Evolutionary conservation across 2,113 vertebrate species (phyloP).

Genomic region (Eulemur rufifrons): DNA sequence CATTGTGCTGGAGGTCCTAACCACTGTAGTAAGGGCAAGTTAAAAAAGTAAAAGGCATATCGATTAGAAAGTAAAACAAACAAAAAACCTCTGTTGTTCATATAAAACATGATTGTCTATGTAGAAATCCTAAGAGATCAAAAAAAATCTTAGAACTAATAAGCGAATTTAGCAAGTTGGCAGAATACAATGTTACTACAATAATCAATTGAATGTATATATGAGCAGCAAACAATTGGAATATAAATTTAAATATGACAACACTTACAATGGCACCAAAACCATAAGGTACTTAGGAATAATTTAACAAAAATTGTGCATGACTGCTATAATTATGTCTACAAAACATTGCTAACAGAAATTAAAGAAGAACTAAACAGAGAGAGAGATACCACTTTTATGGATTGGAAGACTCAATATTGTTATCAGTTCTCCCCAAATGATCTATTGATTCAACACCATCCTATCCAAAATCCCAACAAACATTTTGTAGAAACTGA

Average conservation of each 20-base stretch:
- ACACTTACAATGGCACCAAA: not conserved
- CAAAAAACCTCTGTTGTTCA: not conserved
- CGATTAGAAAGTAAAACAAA: not conserved
- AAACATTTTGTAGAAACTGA: not conserved
- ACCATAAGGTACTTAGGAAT: not conserved
- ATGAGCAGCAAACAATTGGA: not conserved
- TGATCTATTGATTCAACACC: not conserved
- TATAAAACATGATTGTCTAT: not conserved
- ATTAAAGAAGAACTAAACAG: not conserved
- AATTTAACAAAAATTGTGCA: not conserved
- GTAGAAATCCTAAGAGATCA: not conserved
- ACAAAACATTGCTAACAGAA: not conserved
- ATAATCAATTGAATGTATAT: not conserved
- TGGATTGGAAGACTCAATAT: not conserved
- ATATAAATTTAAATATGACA: not conserved
- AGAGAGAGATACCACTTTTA: not conserved
- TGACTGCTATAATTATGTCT: not conserved
- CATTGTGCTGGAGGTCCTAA: not conserved
- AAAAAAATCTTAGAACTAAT: not conserved
- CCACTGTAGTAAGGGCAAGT: not conserved
- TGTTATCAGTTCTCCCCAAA: not conserved
- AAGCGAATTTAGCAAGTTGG: not conserved
- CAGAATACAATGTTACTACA: not conserved
- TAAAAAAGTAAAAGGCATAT: not conserved
- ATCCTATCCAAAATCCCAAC: not conserved